Evolutionary conservation across 2,888 invertebrate genomes (phyloP).

Genomic region (Apamea crenata): DNA sequence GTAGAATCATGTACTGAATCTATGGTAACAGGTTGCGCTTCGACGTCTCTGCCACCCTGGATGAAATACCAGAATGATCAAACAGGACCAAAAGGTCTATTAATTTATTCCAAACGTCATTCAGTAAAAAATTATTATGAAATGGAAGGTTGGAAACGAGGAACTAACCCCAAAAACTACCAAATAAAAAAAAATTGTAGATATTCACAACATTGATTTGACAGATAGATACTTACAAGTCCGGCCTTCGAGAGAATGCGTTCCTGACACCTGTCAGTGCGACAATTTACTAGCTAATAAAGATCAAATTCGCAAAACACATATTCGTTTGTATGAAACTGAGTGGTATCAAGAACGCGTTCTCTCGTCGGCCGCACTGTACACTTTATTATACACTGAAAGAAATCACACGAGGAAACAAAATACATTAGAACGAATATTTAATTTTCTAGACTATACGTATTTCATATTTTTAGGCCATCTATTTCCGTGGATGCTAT

Average conservation of each 20-base stretch:
- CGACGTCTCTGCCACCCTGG: background rate
- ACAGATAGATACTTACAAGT: background rate
- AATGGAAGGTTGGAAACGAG: background rate
- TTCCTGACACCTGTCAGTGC: background rate
- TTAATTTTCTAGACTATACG: background rate
- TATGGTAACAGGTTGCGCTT: background rate
- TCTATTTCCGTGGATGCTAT: conserved; percentile 56
- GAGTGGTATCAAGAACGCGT: too few relatives aligned
- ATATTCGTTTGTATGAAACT: background rate
- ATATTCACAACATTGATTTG: background rate
- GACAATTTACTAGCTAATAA: too few relatives aligned
- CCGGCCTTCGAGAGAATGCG: background rate
- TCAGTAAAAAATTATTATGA: too few relatives aligned
- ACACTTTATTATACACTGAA: background rate
- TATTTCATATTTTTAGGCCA: conserved; percentile 48
- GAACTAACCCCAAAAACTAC: background rate
- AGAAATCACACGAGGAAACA: background rate
- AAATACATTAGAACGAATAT: conserved; percentile 12
- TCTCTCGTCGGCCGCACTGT: background rate
- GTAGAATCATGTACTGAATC: background rate
- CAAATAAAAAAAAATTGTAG: background rate
- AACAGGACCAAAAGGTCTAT: background rate
- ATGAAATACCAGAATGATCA: background rate
- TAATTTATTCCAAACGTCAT: background rate
- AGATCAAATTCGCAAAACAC: too few relatives aligned